Evolutionary conservation across 2,888 invertebrate species (phyloP), one percentile per base, ranked within the genome.

Genomic region (Atethmia centrago): DNA sequence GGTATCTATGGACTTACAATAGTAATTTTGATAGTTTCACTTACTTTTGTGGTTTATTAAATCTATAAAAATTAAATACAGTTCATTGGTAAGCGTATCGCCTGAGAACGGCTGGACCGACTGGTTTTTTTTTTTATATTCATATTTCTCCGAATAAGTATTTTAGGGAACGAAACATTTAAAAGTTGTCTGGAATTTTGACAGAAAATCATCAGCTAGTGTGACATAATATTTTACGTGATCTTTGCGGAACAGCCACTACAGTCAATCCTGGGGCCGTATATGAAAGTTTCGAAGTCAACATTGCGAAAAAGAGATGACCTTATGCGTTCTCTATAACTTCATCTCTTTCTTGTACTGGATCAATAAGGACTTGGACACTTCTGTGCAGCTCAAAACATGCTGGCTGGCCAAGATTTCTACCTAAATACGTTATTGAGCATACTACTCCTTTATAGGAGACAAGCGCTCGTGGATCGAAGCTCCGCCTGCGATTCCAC

Each of bases 401-500:
- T 56, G 3, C 25, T 36, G 28, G 3, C 14, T 36, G 58, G 3
- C 14, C 36, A 36, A 36, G 31, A 58, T 14, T 36, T 7, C 3
- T 21, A 36, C 58, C 31, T 31, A 12, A 19, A 56, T 5, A 56
- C 2, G 8, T 36, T 36, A 59, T n/a, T 58, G 14, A 55, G 9
- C 36, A 40, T 59, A 16, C 1, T n/a, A 4, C 10, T n/a, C 40
- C 51, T 42, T 36, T 25, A 0, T 70, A 94, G 95, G 95, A 49
- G 85, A 85, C 65, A 80, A 81, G 49, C 87, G 86, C 0, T 77
- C 89, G 0, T 94, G 93, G 93, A 71, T 73, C 21, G 93, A 92
- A 56, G 91, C 90, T 9, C 94, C 94, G 71, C 95, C 95, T 3
- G 91, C 92, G 3, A 90, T 94, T 25, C 95, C 95, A 28, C 91